A percentile compares a stretch with the other conserved stretches of the same genome.
Evolutionary conservation across 1,140 invertebrate species (phyloP).

Genomic region (Drosophila melanogaster): DNA sequence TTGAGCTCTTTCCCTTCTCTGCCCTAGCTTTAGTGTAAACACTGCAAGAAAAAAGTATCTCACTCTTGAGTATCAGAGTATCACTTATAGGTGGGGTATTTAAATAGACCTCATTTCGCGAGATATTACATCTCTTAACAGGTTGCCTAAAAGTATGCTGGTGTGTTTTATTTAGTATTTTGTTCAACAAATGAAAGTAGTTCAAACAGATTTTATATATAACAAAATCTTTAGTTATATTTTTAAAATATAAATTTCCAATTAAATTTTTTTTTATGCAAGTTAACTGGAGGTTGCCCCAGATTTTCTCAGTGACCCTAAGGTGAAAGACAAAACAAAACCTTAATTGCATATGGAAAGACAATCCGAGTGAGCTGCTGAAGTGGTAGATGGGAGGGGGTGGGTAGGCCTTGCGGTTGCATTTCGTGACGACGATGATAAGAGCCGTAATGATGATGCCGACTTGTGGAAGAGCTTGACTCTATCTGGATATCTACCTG

Average conservation of each 20-base stretch:
- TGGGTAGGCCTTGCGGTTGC: conserved; percentile 49
- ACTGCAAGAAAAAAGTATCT: neutral
- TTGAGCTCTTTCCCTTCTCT: conserved; percentile 10
- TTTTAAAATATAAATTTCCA: too few relatives aligned
- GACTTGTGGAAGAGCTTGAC: conserved; percentile 26
- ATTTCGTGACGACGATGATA: conserved; percentile 59
- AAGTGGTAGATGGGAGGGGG: neutral
- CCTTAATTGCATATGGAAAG: conserved; percentile 59
- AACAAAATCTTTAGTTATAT: too few relatives aligned
- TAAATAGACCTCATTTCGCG: neutral
- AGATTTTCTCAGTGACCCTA: conserved; percentile 5
- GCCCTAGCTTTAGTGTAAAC: neutral
- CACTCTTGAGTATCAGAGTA: neutral
- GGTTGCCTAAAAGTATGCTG: too few relatives aligned
- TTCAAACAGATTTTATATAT: too few relatives aligned
- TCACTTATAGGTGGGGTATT: neutral
- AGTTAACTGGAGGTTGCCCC: neutral
- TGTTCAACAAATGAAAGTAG: too few relatives aligned
- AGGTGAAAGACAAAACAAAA: conserved; percentile 64
- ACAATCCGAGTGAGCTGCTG: conserved; percentile 23
- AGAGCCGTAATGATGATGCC: conserved; percentile 45
- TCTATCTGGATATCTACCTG: conserved; percentile 29
- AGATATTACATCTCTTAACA: too few relatives aligned
- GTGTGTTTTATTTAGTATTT: too few relatives aligned
- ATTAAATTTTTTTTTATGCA: too few relatives aligned